A percentile compares a stretch with the other conserved stretches of the same genome.
phyloP scores from a whole-genome alignment of 1,140 invertebrate genomes.

The Phymastichus coffea region DNA sequence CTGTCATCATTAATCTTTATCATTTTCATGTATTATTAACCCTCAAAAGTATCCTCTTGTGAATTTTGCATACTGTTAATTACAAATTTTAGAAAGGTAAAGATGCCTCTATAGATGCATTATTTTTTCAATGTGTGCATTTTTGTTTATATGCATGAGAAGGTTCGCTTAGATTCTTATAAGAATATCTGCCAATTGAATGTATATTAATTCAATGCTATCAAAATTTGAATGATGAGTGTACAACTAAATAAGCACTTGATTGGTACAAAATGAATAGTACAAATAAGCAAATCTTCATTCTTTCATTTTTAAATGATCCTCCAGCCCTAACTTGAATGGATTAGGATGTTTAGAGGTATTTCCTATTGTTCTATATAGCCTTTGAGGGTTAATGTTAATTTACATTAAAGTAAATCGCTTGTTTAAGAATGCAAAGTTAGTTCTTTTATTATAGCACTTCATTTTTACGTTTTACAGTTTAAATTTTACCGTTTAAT shows the following conservation, averaged over 20 bases:
- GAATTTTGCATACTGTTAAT: neutral
- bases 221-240: too few species aligned
- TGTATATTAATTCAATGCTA: too few species aligned
- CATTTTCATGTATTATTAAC: conserved; percentile 21
- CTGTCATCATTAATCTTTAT: conserved; percentile 22
- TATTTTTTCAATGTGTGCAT: too few species aligned
- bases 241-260: too few species aligned
- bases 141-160: neutral
- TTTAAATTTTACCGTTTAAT: conserved; percentile 7
- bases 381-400: conserved; percentile 33
- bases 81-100: neutral
- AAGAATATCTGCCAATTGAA: too few species aligned
- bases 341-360: neutral
- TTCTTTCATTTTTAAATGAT: too few species aligned
- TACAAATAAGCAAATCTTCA: too few species aligned
- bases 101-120: too few species aligned
- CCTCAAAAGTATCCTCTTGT: conserved; percentile 19
- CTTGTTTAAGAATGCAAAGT: conserved; percentile 44
- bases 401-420: conserved; percentile 30
- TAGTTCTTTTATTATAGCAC: conserved; percentile 38
- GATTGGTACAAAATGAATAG: too few species aligned
- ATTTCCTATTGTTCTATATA: conserved; percentile 8
- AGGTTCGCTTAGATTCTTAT: neutral
- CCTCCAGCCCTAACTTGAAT: too few species aligned
- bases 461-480: neutral